These are phyloP conservation scores for Tyrophagus putrescentiae DNA, from an alignment of 1,140 invertebrate genomes.

Conservation along the genomic window DNA sequence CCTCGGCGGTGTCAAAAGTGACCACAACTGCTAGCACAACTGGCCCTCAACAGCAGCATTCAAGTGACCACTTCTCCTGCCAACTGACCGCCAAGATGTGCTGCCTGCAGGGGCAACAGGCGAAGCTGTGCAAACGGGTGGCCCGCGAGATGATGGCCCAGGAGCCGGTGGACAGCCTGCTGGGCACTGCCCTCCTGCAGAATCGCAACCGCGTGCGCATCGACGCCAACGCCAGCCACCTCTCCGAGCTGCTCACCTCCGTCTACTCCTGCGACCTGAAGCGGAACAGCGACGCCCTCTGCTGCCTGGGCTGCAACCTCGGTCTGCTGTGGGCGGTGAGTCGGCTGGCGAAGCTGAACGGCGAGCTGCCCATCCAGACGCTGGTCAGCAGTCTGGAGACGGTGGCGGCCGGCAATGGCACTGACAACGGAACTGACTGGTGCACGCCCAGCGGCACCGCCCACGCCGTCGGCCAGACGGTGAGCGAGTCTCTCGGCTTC, in stretches of 20 bases:
- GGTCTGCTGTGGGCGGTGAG: background rate
- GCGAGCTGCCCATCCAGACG: background rate
- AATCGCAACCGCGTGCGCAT: background rate
- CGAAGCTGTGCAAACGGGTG: background rate
- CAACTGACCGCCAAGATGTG: slow-evolving; percentile 6
- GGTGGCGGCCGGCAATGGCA: background rate
- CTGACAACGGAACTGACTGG: too few relatives aligned
- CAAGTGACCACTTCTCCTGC: too few relatives aligned
- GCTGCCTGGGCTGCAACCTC: slow-evolving; percentile 1
- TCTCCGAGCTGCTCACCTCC: background rate
- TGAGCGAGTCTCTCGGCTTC: background rate
- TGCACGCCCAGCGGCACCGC: too few relatives aligned
- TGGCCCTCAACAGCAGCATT: too few relatives aligned
- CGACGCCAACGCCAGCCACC: background rate
- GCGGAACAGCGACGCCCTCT: background rate
- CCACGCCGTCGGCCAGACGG: background rate
- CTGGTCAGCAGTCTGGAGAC: background rate
- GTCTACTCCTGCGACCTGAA: background rate
- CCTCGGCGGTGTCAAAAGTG: background rate
- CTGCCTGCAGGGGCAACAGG: background rate
- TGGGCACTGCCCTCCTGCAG: background rate
- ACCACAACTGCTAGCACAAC: too few relatives aligned
- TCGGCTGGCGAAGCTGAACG: background rate
- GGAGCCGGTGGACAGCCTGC: background rate
- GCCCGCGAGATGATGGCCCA: background rate